Conservation (phyloP, 2,797 vertebrate genomes). For the Anniella stebbinsi region DNA sequence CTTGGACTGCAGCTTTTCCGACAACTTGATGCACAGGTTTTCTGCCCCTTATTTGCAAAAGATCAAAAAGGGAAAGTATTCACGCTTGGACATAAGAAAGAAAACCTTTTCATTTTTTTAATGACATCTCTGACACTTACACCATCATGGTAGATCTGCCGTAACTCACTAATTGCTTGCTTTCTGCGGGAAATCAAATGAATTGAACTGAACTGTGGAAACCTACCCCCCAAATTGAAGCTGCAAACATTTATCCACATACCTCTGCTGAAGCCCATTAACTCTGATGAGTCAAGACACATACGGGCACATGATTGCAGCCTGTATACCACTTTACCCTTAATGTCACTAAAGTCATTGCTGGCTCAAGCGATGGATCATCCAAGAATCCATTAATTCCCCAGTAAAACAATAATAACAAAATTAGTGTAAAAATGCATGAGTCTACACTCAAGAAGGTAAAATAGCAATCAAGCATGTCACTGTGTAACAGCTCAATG, state of each 20-base stretch:
- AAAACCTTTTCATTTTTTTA: neutral
- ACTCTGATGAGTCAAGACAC: neutral
- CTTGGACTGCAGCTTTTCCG: conserved; percentile 98
- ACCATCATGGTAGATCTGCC: neutral
- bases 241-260: neutral
- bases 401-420: too few relatives aligned
- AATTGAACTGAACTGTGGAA: neutral
- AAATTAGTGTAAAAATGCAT: too few relatives aligned
- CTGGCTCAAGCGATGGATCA: neutral
- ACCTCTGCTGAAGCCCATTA: neutral
- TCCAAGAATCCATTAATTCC: neutral
- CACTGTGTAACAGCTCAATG: neutral
- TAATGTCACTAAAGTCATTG: neutral
- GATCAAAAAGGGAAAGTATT: neutral
- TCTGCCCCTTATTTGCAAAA: conserved; percentile 87
- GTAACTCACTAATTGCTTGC: neutral
- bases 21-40: conserved; percentile 95
- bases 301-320: neutral
- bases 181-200: neutral
- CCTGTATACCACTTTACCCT: neutral
- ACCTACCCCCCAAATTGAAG: neutral
- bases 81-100: neutral
- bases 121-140: neutral
- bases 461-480: neutral
- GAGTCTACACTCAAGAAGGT: neutral